Evolutionary conservation across 2,888 invertebrate species (phyloP).

Genomic region (Agriopis leucophaearia): DNA sequence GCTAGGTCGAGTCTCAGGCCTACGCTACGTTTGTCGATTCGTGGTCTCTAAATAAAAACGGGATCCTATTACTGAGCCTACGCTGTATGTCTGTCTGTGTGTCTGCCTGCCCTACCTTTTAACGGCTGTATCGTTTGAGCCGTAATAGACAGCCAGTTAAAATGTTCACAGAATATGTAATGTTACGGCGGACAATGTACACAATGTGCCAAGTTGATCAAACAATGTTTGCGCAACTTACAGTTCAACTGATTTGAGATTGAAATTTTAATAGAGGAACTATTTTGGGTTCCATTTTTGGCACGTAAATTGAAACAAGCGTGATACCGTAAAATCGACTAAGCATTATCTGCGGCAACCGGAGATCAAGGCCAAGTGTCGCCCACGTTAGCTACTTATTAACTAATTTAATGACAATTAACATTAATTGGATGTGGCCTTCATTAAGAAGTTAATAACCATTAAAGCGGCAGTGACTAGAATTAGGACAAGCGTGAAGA

Average conservation of each 20-base stretch:
- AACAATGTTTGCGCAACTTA: slow-evolving; percentile 9
- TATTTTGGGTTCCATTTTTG: slow-evolving; percentile 5
- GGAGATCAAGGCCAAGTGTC: slow-evolving; percentile 68
- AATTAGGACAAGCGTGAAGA: slow-evolving; percentile 34
- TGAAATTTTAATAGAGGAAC: not conserved
- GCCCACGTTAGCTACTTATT: slow-evolving; percentile 63
- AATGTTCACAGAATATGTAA: too few relatives aligned
- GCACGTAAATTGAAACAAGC: slow-evolving; percentile 33
- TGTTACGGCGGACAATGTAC: too few relatives aligned
- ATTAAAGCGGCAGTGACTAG: slow-evolving; percentile 43
- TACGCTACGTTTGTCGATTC: too few relatives aligned
- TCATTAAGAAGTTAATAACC: slow-evolving; percentile 54
- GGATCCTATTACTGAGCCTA: too few relatives aligned
- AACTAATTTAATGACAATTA: slow-evolving; percentile 72
- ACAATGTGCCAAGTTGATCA: slow-evolving; percentile 10
- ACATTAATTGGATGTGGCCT: slow-evolving; percentile 60
- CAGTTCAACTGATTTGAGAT: slow-evolving; percentile 7
- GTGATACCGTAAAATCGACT: slow-evolving; percentile 49
- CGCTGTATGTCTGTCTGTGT: too few relatives aligned
- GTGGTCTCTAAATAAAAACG: too few relatives aligned
- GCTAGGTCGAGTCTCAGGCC: too few relatives aligned
- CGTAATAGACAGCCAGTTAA: too few relatives aligned
- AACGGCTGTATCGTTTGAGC: too few relatives aligned
- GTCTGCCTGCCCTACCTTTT: too few relatives aligned
- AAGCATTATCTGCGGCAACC: slow-evolving; percentile 42